phyloP scores from a whole-genome alignment of 2,888 invertebrate species.

The Escarpia spicata region DNA sequence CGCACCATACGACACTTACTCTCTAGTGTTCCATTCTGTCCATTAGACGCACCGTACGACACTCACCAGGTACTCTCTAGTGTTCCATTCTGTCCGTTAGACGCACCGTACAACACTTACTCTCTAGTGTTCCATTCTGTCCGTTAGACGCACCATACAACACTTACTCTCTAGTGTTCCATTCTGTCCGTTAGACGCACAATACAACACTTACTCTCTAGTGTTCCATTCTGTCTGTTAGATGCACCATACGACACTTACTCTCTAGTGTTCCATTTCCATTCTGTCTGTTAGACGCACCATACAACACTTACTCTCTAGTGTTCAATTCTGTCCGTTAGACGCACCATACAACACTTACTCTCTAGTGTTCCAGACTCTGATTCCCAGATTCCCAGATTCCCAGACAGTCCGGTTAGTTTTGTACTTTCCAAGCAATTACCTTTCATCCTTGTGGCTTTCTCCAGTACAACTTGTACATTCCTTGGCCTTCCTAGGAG shows the following conservation, averaged over 20 bases:
- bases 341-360: neutral
- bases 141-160: neutral
- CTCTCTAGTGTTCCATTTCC: neutral
- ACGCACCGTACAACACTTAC: neutral
- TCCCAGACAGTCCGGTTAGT: neutral
- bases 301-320: too few relatives aligned
- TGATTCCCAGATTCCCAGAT: neutral
- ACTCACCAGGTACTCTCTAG: too few relatives aligned
- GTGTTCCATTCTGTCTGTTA: neutral
- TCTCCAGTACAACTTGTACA: neutral
- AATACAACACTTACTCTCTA: neutral
- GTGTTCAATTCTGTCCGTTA: neutral
- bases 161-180: neutral
- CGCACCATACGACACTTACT: neutral
- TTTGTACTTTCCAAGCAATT: neutral
- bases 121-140: neutral
- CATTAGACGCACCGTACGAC: too few relatives aligned
- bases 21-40: neutral
- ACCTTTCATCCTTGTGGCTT: neutral
- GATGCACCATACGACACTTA: neutral
- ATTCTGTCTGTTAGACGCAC: neutral
- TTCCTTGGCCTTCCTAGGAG: neutral
- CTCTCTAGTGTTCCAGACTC: neutral
- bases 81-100: too few relatives aligned
- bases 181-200: neutral